Evolutionary conservation across 2,888 invertebrate genomes (phyloP), one percentile per base, ranked within the genome.

Genomic region (Amblyteles armatorius): DNA sequence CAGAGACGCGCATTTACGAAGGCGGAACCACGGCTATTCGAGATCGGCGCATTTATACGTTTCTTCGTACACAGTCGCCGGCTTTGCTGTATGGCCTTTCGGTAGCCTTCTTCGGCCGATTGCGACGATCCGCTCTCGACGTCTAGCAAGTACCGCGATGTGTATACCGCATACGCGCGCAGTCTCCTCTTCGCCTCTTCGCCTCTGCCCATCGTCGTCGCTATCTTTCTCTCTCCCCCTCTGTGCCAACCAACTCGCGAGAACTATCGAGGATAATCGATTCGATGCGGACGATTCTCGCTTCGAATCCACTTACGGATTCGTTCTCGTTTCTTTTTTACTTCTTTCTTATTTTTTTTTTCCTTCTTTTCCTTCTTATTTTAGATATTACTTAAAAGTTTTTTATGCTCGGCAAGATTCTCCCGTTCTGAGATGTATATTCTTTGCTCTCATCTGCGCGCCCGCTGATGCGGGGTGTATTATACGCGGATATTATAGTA

Each of bases 271-370:
- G 86, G 88, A 89, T 88, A 89, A 92, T 92, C 91, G 87, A 92
- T 92, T 90, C 68, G 90, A 79, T 87, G 80, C 90, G 90, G 90
- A 90, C 89, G 88, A 90, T 89, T 89, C 91, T 90, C 88, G 85
- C 82, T 85, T 82, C 84, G 81, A 90, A 88, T 90, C 91, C 92
- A 91, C 92, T 92, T 92, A 92, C 83, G 88, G 87, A 92, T 92
- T 92, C 91, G 92, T 88, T 87, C 85, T 91, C 90, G 90, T 79
- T 87, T 79, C 78, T 33, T 50, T 81, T 86, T 87, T 86, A 88
- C 87, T 13, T 50, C 19, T 69, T 29, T 78, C 11, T 78, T 50
- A 50, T 6, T 79, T 69, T n/a, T 44, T 36, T 81, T 44, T 60
- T 72, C 72, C 33, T 55, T 78, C 40, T 83, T 83, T 48, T 16